phyloP scores from a whole-genome alignment of 2,797 vertebrate genomes.

The Notolepis coatsorum region DNA sequence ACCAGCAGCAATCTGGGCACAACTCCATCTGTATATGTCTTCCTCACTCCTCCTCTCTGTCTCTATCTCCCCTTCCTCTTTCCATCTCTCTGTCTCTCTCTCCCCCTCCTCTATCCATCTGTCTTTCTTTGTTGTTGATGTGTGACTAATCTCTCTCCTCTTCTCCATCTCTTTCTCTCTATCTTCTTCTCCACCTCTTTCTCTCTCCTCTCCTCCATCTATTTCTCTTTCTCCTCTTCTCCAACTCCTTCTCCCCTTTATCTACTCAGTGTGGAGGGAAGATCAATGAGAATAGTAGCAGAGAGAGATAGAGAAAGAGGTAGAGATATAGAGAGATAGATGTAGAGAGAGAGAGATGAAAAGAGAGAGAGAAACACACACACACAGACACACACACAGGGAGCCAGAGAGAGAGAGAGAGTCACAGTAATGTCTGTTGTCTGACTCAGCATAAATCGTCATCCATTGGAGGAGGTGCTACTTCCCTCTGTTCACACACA shows the following conservation, averaged over 20 bases:
- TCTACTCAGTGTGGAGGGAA: slow-evolving; percentile 43
- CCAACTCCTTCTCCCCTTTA: not conserved
- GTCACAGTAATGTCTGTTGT: not conserved
- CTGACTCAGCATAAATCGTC: not conserved
- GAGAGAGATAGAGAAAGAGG: slow-evolving; percentile 28
- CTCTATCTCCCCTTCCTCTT: too few species aligned
- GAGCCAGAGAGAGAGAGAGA: not conserved
- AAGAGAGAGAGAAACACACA: slow-evolving; percentile 13
- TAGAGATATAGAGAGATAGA: slow-evolving; percentile 13
- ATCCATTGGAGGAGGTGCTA: too few species aligned
- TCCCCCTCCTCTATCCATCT: too few species aligned
- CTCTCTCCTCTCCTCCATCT: slow-evolving; percentile 14
- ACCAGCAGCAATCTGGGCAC: too few species aligned
- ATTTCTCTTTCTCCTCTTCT: slow-evolving; percentile 39
- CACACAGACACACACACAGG: not conserved
- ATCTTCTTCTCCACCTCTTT: not conserved
- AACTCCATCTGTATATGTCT: too few species aligned
- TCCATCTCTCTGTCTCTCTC: too few species aligned
- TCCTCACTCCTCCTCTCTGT: too few species aligned
- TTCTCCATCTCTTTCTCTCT: too few species aligned
- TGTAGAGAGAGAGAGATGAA: slow-evolving; percentile 7
- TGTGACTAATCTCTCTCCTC: too few species aligned
- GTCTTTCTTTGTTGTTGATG: too few species aligned
- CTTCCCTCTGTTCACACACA: too few species aligned
- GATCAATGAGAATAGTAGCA: slow-evolving; percentile 29